These are phyloP conservation scores for Metopolophium dirhodum DNA, from an alignment of 1,140 invertebrate species.

Conservation along the genomic window DNA sequence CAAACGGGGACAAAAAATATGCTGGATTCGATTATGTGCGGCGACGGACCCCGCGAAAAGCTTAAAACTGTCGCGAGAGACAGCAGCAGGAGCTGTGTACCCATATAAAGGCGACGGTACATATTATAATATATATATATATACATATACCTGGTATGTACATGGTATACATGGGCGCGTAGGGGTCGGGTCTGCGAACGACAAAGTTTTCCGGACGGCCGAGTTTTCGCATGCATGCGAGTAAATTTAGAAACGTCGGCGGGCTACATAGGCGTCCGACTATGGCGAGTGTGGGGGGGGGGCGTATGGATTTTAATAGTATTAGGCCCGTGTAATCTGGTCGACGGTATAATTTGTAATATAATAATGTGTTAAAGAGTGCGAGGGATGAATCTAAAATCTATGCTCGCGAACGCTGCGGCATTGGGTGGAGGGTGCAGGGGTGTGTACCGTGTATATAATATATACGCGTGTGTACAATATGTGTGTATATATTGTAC, in stretches of 20 bases:
- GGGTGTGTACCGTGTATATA: not conserved
- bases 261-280: not conserved
- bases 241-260: constrained; percentile 58
- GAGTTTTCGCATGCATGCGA: constrained; percentile 37
- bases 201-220: constrained; percentile 49
- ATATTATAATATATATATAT: not conserved
- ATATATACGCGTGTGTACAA: not conserved
- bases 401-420: not conserved
- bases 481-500: not conserved
- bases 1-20: not conserved
- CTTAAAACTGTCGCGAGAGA: constrained; percentile 12
- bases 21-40: constrained; percentile 24
- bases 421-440: not conserved
- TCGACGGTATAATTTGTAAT: constrained; percentile 46
- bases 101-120: not conserved
- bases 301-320: constrained; percentile 48
- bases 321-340: constrained; percentile 48
- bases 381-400: constrained; percentile 49
- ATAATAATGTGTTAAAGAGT: constrained; percentile 42
- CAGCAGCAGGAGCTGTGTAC: not conserved
- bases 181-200: not conserved
- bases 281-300: not conserved
- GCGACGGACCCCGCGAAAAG: not conserved
- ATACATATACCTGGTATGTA: not conserved
- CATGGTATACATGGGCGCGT: not conserved